Conservation (phyloP, 2,113 vertebrate species). For the Hylia prasina region DNA sequence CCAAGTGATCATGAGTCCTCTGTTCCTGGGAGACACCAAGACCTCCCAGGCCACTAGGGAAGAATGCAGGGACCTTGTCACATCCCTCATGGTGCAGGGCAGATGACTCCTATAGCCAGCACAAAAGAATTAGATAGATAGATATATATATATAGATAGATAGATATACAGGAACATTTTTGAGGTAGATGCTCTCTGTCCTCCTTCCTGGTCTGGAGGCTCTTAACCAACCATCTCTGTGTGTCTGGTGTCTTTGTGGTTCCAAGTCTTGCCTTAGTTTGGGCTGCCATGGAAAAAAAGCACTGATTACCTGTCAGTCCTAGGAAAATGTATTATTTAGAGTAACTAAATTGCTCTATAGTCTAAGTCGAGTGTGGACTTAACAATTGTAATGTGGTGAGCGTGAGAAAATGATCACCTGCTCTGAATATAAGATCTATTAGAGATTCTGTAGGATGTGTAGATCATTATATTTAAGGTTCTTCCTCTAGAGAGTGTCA, state of each 20-base stretch:
- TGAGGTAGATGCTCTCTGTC: not conserved
- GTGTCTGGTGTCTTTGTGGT: not conserved
- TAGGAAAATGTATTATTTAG: not conserved
- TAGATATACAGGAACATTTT: not conserved
- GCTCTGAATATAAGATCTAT: not conserved
- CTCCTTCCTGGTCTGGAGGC: not conserved
- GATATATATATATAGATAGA: not conserved
- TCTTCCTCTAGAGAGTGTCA: not conserved
- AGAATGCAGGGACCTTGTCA: not conserved
- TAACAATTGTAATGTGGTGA: not conserved
- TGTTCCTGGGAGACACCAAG: slow-evolving; percentile 25
- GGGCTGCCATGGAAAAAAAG: not conserved
- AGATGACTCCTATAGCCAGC: not conserved
- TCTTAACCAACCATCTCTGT: not conserved
- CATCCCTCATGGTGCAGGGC: not conserved
- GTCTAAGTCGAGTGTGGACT: not conserved
- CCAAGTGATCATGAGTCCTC: not conserved
- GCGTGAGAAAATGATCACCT: not conserved
- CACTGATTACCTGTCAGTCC: not conserved
- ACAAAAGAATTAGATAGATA: not conserved
- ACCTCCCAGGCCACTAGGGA: not conserved
- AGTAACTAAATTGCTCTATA: not conserved
- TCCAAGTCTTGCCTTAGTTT: not conserved
- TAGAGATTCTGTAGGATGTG: not conserved
- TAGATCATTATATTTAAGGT: not conserved